These are phyloP conservation scores for Agraylea sexmaculata DNA, from an alignment of 1,140 invertebrate genomes.

Conservation along the genomic window DNA sequence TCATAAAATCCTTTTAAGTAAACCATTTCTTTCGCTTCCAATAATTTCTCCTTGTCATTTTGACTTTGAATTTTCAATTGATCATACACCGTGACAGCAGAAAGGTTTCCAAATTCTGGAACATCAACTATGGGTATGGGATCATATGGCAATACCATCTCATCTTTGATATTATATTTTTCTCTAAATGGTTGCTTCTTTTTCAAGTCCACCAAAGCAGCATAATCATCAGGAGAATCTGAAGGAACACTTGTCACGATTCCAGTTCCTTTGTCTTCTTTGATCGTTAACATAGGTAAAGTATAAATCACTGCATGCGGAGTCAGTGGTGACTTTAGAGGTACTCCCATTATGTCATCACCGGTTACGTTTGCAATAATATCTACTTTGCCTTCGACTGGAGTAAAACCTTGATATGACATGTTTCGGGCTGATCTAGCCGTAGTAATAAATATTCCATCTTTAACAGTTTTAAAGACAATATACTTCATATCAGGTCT, in stretches of 20 bases:
- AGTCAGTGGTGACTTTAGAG: constrained; percentile 75
- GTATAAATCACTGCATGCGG: constrained; percentile 77
- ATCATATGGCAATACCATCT: constrained; percentile 67
- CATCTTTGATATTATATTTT: constrained; percentile 85
- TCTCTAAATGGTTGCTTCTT: constrained; percentile 88
- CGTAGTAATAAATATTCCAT: constrained; percentile 83
- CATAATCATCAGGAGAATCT: constrained; percentile 98
- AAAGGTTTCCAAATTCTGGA: constrained; percentile 76
- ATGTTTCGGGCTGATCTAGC: constrained; percentile 84
- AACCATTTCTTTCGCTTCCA: constrained; percentile 90
- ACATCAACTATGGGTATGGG: constrained; percentile 87
- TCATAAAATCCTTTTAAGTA: constrained; percentile 99
- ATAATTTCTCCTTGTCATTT: constrained; percentile 90
- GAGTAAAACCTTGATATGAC: constrained; percentile 88
- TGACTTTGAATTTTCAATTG: constrained; percentile 93
- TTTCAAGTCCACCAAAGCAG: constrained; percentile 87
- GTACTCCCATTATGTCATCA: constrained; percentile 64
- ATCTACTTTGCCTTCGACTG: constrained; percentile 65
- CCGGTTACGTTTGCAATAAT: constrained; percentile 62
- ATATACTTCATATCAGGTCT: constrained; percentile 91
- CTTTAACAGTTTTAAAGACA: constrained; percentile 60
- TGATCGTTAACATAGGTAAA: constrained; percentile 96
- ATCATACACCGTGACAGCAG: constrained; percentile 77
- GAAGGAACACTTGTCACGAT: constrained; percentile 97
- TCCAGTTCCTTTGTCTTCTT: constrained; percentile 96